Evolutionary conservation across 2,113 vertebrate species (phyloP).

Genomic region (Chinchilla lanigera): DNA sequence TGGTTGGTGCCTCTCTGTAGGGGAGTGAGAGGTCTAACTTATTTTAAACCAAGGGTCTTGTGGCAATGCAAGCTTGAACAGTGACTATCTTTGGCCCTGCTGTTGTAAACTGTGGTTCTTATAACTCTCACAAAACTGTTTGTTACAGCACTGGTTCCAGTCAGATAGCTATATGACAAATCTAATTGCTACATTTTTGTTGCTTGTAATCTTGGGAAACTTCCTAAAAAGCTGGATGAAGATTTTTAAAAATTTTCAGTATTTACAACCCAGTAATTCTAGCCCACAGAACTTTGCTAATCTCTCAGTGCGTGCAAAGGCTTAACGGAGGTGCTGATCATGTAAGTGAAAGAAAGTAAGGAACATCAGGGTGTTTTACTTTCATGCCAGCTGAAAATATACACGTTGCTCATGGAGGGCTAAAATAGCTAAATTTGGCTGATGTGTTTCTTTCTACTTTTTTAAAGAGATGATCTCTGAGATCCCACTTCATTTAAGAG

Average conservation of each 20-base stretch:
- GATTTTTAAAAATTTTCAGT: slow-evolving; percentile 72
- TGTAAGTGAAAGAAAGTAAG: neutral
- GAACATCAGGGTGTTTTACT: neutral
- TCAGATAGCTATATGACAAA: slow-evolving; percentile 75
- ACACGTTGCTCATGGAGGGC: neutral
- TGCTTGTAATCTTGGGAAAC: slow-evolving; percentile 72
- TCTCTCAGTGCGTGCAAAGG: slow-evolving; percentile 1
- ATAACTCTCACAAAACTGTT: slow-evolving; percentile 59
- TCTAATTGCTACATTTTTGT: slow-evolving; percentile 70
- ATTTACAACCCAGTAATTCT: slow-evolving; percentile 68
- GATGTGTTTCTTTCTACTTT: slow-evolving; percentile 29
- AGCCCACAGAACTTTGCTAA: slow-evolving; percentile 49
- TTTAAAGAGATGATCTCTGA: slow-evolving; percentile 22
- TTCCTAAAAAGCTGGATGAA: slow-evolving; percentile 72
- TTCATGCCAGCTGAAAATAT: neutral
- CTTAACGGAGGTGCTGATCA: slow-evolving; percentile 49
- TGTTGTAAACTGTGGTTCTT: slow-evolving; percentile 54
- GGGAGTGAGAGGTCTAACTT: slow-evolving; percentile 7
- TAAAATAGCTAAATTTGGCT: slow-evolving; percentile 28
- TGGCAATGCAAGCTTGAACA: slow-evolving; percentile 34
- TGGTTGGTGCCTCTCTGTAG: slow-evolving; percentile 5
- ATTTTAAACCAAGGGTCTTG: slow-evolving; percentile 52
- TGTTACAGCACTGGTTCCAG: slow-evolving; percentile 58
- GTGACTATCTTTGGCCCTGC: slow-evolving; percentile 47
- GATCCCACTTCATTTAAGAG: slow-evolving; percentile 29